These are phyloP conservation scores for Trypoxylon attenuatum DNA, from an alignment of 2,888 invertebrate genomes.

Conservation along the genomic window DNA sequence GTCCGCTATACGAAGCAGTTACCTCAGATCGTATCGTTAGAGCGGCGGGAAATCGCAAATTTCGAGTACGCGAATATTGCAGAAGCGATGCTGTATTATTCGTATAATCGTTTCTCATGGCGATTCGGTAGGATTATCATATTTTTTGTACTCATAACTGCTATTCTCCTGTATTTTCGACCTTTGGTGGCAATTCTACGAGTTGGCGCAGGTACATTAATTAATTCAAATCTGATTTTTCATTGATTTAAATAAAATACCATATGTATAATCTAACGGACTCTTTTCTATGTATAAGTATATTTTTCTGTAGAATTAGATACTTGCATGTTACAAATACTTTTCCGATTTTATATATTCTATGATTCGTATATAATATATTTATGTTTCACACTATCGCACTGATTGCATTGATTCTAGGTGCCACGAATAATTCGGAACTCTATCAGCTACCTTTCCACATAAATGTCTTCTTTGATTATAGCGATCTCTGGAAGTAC, in stretches of 20 bases:
- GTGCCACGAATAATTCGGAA: background rate
- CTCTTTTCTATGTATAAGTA: no score
- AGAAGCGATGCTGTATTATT: background rate
- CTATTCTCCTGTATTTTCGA: background rate
- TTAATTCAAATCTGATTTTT: no score
- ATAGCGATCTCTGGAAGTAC: background rate
- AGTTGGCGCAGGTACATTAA: no score
- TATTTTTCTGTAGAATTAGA: no score
- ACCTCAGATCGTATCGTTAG: background rate
- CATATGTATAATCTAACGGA: no score
- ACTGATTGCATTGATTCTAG: background rate
- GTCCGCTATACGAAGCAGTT: background rate
- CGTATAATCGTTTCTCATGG: background rate
- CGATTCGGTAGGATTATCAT: background rate
- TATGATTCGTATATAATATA: no score
- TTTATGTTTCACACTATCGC: background rate
- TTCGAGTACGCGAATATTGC: background rate
- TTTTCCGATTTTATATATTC: no score
- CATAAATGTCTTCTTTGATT: background rate
- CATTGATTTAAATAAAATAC: no score
- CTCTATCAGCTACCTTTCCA: background rate
- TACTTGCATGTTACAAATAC: background rate
- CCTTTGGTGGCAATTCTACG: no score
- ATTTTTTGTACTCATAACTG: background rate
- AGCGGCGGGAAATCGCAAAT: background rate